Evolutionary conservation across 2,113 vertebrate genomes (phyloP).

Genomic region (Dissostichus mawsoni): DNA sequence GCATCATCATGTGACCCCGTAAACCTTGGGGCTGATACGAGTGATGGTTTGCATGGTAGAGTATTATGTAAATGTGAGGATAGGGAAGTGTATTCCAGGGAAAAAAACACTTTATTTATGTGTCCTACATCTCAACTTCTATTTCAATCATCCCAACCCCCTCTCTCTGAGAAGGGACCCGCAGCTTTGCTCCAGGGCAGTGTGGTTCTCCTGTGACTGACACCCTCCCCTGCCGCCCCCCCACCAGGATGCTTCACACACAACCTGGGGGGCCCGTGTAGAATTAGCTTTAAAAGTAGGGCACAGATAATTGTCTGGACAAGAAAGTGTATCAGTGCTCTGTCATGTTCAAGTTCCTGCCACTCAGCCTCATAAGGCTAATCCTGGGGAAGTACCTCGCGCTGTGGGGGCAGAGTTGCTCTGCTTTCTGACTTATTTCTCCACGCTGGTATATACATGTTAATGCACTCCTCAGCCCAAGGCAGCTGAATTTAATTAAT

Average conservation of each 20-base stretch:
- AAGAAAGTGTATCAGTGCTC: slow-evolving; percentile 81
- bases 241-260: slow-evolving; percentile 72
- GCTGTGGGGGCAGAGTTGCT: slow-evolving; percentile 55
- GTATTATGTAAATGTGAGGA: slow-evolving; percentile 77
- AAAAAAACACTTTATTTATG: slow-evolving; percentile 75
- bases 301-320: slow-evolving; percentile 82
- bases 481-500: slow-evolving; percentile 76
- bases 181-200: slow-evolving; percentile 75
- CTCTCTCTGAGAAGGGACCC: slow-evolving; percentile 68
- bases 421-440: slow-evolving; percentile 74
- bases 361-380: slow-evolving; percentile 75
- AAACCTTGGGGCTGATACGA: slow-evolving; percentile 66
- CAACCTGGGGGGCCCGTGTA: slow-evolving; percentile 77
- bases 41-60: slow-evolving; percentile 60
- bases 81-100: slow-evolving; percentile 61
- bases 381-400: slow-evolving; percentile 71
- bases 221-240: slow-evolving; percentile 69
- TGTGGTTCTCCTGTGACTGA: slow-evolving; percentile 81
- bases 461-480: slow-evolving; percentile 73
- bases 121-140: slow-evolving; percentile 80
- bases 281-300: slow-evolving; percentile 84
- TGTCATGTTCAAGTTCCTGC: slow-evolving; percentile 79
- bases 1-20: slow-evolving; percentile 59
- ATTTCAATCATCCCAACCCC: slow-evolving; percentile 74
- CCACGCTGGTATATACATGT: slow-evolving; percentile 64